Conservation (phyloP, 1,140 invertebrate species). For the Zeugodacus cucurbitae region DNA sequence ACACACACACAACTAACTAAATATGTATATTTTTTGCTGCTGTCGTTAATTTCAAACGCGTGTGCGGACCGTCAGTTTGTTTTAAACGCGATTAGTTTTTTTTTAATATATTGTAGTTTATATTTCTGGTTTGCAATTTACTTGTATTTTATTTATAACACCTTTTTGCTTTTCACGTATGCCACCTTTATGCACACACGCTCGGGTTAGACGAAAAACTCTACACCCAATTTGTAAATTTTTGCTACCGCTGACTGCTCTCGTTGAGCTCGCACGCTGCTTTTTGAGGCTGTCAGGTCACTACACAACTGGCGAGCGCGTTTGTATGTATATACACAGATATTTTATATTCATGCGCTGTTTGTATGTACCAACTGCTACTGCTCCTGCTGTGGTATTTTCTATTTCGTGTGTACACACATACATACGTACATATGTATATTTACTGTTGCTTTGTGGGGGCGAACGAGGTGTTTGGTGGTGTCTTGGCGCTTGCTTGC, state of each 20-base stretch:
- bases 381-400: not conserved
- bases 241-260: not conserved
- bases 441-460: not conserved
- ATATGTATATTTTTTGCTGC: not conserved
- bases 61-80: not conserved
- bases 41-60: not conserved
- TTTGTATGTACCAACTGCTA: not conserved
- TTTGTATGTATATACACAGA: not conserved
- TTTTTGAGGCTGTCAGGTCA: conserved; percentile 30
- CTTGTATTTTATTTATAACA: not conserved
- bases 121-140: not conserved
- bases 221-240: conserved; percentile 36
- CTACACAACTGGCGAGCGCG: not conserved
- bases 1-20: not conserved
- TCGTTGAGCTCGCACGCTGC: conserved; percentile 18
- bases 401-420: conserved; percentile 27
- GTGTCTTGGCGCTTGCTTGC: conserved; percentile 41
- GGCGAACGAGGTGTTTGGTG: conserved; percentile 47
- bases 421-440: conserved; percentile 41
- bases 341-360: not conserved
- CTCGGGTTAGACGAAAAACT: conserved; percentile 13
- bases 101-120: not conserved
- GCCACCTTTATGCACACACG: not conserved
- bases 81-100: not conserved
- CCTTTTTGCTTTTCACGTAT: not conserved